Evolutionary conservation across 2,888 invertebrate species (phyloP).

Genomic region (Nymphalis urticae): DNA sequence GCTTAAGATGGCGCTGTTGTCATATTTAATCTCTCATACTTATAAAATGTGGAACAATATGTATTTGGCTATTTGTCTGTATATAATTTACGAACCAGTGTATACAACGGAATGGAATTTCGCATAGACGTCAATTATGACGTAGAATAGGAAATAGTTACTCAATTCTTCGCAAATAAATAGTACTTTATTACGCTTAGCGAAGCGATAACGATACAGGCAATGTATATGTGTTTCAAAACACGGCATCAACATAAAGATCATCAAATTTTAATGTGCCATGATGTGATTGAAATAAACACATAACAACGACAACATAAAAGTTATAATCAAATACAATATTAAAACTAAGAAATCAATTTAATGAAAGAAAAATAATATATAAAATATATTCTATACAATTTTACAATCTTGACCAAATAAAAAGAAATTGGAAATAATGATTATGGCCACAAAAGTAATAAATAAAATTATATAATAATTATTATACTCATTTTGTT

Average conservation of each 20-base stretch:
- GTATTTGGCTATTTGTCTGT: not conserved
- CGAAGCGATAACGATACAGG: too few relatives aligned
- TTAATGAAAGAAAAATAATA: not conserved
- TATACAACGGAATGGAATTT: too few relatives aligned
- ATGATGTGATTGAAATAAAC: slow-evolving; percentile 58
- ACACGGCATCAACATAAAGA: slow-evolving; percentile 50
- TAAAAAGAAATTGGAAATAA: not conserved
- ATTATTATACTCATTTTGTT: too few relatives aligned
- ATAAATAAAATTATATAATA: not conserved
- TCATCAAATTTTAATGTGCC: slow-evolving; percentile 71
- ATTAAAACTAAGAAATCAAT: not conserved
- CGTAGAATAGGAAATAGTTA: too few relatives aligned
- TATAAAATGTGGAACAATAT: not conserved
- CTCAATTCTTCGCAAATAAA: too few relatives aligned
- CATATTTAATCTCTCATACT: not conserved
- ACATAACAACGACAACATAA: slow-evolving; percentile 50
- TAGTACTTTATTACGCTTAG: too few relatives aligned
- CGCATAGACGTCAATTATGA: too few relatives aligned
- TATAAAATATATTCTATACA: not conserved
- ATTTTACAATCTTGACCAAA: too few relatives aligned
- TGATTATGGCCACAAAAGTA: not conserved
- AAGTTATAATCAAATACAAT: slow-evolving; percentile 11
- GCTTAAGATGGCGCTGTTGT: not conserved
- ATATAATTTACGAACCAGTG: too few relatives aligned
- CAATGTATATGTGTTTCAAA: not conserved